Base-by-base conservation (phyloP, 2,113 vertebrate genomes). In the Silurus glanis region DNA sequence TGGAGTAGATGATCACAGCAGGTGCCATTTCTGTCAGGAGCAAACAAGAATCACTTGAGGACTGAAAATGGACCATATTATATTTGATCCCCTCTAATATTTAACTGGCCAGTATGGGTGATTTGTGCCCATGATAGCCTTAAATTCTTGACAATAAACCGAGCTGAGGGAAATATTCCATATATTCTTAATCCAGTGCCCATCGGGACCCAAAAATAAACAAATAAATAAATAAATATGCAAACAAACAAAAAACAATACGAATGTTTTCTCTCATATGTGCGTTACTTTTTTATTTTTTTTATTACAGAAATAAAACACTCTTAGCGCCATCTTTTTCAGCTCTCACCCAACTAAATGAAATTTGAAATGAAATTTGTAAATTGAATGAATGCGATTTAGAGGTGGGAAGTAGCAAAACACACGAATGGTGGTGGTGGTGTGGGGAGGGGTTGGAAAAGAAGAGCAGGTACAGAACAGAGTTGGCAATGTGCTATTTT, bases 401-500 rank as follows among this genome's bases (percentile, higher is more conserved):
- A 79, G 55, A 82, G 82, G 61, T 80, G 71, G 80, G 19, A 69
- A 74, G 62, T 9, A 79, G 62, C 78, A 83, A 87, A 61, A 62
- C 61, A 81, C 12, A 61, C 25, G 3, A 62, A 3, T 37, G 37
- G 37, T 37, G 37, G 37, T 37, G 37, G 37, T 37, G 37, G 37
- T 37, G 37, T 37, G 37, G 37, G 37, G 37, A 37, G 37, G 37
- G 37, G 37, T 37, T 37, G 14, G 47, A 23, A 59, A 23, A 13
- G 25, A 37, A 25, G 17, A 6, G 78, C 7, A 21, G 6, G 45
- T 51, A 55, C 23, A 76, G 23, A 25, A 25, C 1, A 76, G 55
- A 76, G 74, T 69, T 72, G 80, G 83, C 87, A 72, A 72, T 58
- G 78, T 51, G 66, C 71, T 84, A 66, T 86, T 82, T 76, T 89